Evolutionary conservation across 2,888 invertebrate genomes (phyloP).

Genomic region (Megalurothrips usitatus): DNA sequence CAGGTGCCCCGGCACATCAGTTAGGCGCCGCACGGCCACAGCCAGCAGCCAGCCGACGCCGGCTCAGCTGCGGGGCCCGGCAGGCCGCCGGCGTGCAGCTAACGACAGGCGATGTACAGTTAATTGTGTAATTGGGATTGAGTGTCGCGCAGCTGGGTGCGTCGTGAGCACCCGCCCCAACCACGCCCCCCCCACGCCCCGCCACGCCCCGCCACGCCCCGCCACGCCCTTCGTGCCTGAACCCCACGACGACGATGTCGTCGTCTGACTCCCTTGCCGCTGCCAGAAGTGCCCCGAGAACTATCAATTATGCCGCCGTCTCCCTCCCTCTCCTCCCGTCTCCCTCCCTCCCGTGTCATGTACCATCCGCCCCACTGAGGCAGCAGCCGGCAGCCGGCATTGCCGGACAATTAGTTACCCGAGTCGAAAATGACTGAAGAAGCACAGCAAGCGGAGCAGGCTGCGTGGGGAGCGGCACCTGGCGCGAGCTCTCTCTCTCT

Average conservation of each 20-base stretch:
- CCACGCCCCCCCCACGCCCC: background rate
- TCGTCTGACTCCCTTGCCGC: background rate
- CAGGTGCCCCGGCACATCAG: no score
- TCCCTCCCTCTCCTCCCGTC: background rate
- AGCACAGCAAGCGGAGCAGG: background rate
- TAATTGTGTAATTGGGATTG: slow-evolving; percentile 11
- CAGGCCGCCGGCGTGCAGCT: background rate
- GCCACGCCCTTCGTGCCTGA: background rate
- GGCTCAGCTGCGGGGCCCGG: background rate
- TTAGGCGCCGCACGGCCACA: no score
- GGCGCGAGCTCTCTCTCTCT: no score
- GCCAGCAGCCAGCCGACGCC: no score
- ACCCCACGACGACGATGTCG: background rate
- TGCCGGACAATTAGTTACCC: background rate
- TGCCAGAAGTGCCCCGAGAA: background rate
- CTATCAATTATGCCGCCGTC: background rate
- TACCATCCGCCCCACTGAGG: background rate
- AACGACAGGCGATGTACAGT: background rate
- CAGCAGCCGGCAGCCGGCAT: background rate
- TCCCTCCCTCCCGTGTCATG: background rate
- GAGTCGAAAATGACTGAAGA: background rate
- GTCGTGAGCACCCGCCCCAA: background rate
- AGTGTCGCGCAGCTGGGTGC: background rate
- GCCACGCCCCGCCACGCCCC: background rate
- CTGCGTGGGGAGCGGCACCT: no score